Base-by-base conservation (phyloP, 2,888 invertebrate species). In the Chorisops tibialis region DNA sequence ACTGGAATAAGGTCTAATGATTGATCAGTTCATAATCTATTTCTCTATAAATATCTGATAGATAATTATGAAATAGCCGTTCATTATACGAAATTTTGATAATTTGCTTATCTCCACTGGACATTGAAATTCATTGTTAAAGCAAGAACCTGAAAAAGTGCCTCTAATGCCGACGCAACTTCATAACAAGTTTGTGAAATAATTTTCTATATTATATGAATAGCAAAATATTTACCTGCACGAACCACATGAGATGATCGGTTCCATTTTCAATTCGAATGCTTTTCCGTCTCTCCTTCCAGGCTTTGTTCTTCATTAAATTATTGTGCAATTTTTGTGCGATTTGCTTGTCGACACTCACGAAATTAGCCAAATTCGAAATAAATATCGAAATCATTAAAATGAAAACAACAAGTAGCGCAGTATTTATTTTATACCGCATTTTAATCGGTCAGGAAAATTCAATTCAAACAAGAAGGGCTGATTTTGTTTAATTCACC, bases 181-280 rank as follows among this genome's bases (percentile, higher is more conserved):
- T n/a, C n/a, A n/a, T n/a, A n/a, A n/a, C n/a, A n/a, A n/a, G 12
- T 11, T 37, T 37, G 12, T 30, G 6, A 62, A 30, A 30, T 12
- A 61, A 16, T 19, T 62, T 3, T 6, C n/a, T 37, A 3, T 19
- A 50, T 37, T 37, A 38, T 50, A n/a, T n/a, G n/a, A n/a, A n/a
- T n/a, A n/a, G n/a, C n/a, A 35, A 54, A 39, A 58, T 37, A 19
- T 71, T 76, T 77, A 89, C 90, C 83, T 91, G 90, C 66, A 90
- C 71, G 77, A 91, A 90, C 89, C 89, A 90, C 67, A 89, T 79
- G 50, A 91, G 75, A 71, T 87, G 82, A 47, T 83, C 78, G 11
- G 78, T 70, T 1, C 82, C 80, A 70, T 85, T 81, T 45, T 79
- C 80, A 58, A 87, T 82, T 68, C 67, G 63, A 68, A 76, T 72